Percentiles rank a stretch among this genome's conserved stretches.
These are phyloP conservation scores for Darevskia mixta DNA, from an alignment of 2,797 vertebrate genomes.

Conservation along the genomic window DNA sequence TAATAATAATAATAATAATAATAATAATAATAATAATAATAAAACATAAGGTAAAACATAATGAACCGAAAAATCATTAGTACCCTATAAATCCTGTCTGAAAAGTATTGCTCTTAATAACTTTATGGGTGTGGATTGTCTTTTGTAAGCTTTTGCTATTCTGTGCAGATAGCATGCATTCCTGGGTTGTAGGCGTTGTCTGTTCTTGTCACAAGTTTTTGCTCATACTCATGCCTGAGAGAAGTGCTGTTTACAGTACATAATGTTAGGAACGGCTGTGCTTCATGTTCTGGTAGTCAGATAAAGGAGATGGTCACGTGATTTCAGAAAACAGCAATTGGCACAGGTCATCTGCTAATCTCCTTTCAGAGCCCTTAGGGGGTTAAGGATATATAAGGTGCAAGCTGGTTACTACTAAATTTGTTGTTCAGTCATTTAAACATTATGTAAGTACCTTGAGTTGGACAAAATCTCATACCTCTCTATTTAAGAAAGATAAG, in stretches of 20 bases:
- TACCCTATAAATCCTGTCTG: neutral
- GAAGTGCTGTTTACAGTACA: constrained; percentile 16
- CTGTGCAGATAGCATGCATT: neutral
- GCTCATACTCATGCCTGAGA: neutral
- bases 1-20: no score
- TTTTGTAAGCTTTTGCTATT: neutral
- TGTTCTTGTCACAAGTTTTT: neutral
- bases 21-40: no score
- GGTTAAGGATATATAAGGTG: fast-evolving
- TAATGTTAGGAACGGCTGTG: neutral
- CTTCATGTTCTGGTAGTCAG: neutral
- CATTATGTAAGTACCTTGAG: neutral
- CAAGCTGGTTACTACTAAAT: neutral
- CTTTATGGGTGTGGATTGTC: neutral
- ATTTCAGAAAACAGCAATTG: fast-evolving
- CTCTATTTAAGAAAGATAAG: neutral
- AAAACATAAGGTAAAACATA: neutral
- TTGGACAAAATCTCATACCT: neutral
- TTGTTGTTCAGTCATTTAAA: neutral
- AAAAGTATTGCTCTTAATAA: neutral
- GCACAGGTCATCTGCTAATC: fast-evolving
- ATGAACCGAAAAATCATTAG: neutral
- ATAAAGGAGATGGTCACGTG: neutral
- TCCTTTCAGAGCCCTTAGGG: neutral
- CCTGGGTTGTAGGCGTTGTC: neutral